A percentile compares a stretch with the other conserved stretches of the same genome.
phyloP scores from a whole-genome alignment of 2,113 vertebrate species.

The Nanorana parkeri region DNA sequence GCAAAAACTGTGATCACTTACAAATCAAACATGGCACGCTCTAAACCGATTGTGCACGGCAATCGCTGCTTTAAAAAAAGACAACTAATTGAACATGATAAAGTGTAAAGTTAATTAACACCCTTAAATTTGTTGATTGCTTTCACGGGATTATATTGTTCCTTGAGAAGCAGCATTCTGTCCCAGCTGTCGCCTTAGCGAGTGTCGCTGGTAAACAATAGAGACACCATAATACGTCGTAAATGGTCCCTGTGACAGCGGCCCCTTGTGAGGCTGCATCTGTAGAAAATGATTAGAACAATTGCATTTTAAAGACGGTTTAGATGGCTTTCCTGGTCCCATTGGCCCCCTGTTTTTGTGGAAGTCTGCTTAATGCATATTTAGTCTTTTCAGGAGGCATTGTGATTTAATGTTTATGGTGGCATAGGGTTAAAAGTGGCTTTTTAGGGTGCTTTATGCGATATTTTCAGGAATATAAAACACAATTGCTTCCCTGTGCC shows the following conservation, averaged over 20 bases:
- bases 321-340: conserved; percentile 81
- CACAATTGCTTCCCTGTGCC: conserved; percentile 18
- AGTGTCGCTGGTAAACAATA: conserved; percentile 89
- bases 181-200: conserved; percentile 92
- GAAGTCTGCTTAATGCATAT: conserved; percentile 81
- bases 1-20: conserved; percentile 88
- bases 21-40: conserved; percentile 91
- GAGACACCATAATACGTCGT: conserved; percentile 87
- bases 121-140: conserved; percentile 98
- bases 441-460: conserved; percentile 62
- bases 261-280: conserved; percentile 91
- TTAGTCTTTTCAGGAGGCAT: conserved; percentile 80
- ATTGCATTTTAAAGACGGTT: conserved; percentile 95
- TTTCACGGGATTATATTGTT: conserved; percentile 90
- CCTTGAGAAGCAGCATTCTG: conserved; percentile 83
- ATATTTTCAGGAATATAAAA: conserved; percentile 61
- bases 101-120: conserved; percentile 99
- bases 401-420: conserved; percentile 79
- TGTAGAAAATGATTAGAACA: conserved; percentile 97
- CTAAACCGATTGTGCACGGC: conserved; percentile 87
- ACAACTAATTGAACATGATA: conserved; percentile 99
- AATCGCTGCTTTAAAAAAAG: conserved; percentile 87
- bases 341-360: conserved; percentile 81
- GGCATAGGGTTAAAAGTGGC: conserved; percentile 65
- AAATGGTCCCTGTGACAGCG: conserved; percentile 88